These are phyloP conservation scores for Notolepis coatsorum DNA, from an alignment of 2,797 vertebrate species.

Conservation along the genomic window DNA sequence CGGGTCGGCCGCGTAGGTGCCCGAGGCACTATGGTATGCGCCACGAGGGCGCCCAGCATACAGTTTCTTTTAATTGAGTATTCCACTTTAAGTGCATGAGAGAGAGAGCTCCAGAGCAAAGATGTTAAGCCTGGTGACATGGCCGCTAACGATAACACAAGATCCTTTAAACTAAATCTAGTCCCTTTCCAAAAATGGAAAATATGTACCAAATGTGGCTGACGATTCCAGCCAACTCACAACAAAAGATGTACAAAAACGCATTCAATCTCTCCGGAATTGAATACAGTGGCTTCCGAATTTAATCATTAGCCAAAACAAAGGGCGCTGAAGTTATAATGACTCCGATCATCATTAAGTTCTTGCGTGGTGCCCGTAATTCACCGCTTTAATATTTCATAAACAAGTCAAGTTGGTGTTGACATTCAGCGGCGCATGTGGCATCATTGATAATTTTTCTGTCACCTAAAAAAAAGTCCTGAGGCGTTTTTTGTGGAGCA, in stretches of 20 bases:
- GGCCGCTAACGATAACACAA: conserved; percentile 74
- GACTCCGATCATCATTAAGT: conserved; percentile 83
- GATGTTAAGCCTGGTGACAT: conserved; percentile 68
- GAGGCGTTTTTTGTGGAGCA: conserved; percentile 79
- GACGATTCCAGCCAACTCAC: conserved; percentile 62
- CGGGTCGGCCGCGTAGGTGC: too few species aligned
- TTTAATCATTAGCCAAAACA: conserved; percentile 83
- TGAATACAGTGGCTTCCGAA: conserved; percentile 79
- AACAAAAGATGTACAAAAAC: conserved; percentile 70
- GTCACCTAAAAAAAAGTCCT: conserved; percentile 77
- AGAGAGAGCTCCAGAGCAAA: conserved; percentile 41
- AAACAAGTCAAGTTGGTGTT: conserved; percentile 84
- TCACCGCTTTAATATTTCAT: conserved; percentile 84
- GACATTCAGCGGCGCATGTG: conserved; percentile 84
- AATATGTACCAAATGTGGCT: conserved; percentile 59
- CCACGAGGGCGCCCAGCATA: too few species aligned
- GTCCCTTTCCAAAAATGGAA: conserved; percentile 38
- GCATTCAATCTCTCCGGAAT: conserved; percentile 75
- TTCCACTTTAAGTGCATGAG: conserved; percentile 60
- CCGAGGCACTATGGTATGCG: too few species aligned
- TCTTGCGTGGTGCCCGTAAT: conserved; percentile 75
- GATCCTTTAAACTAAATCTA: conserved; percentile 64
- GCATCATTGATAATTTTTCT: conserved; percentile 86
- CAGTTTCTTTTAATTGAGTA: conserved; percentile 5
- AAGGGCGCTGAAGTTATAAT: conserved; percentile 79